Base-by-base conservation (phyloP, 2,888 invertebrate genomes). In the Esperia sulphurella region DNA sequence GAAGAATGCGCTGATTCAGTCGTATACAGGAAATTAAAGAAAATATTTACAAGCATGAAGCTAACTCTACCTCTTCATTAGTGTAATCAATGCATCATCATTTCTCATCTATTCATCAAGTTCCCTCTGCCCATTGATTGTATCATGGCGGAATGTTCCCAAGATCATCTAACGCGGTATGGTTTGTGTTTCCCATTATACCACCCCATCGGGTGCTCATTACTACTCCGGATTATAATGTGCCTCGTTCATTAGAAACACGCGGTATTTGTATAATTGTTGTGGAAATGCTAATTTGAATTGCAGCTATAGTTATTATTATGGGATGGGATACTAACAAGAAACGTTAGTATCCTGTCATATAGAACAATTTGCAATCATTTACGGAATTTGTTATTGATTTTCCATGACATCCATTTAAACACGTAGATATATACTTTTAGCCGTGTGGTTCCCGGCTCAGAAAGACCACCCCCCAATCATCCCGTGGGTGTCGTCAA, bases 121-220 rank as follows among this genome's bases (percentile, higher is more conserved):
- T 61, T 72, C 65, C 67, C 66, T 49, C 49, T 66, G 72, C 70
- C 75, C 75, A 76, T 79, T 76, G 67, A 80, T 77, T 74, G 63
- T 71, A 71, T 78, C 75, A 71, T 69, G 65, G 68, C 73, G 71
- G 68, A 76, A 79, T 71, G 68, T 83, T 83, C 81, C 72, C 83
- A 81, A 78, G 81, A 77, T 71, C 63, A 63, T 66, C 65, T 62
- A 59, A 60, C 58, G 53, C 53, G 53, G 52, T 65, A 62, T 59
- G 61, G 65, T 71, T 59, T 65, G 65, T 68, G 65, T 66, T 81
- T 80, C 79, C 75, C 79, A 71, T 78, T 67, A 63, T 63, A 59
- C 63, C 69, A 69, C 69, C 70, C 61, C 58, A 55, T 63, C 61
- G 59, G 59, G 61, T 67, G 67, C 70, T 64, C 69, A 74, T 79